A percentile compares a stretch with the other conserved stretches of the same genome.
Conservation (phyloP, 37 sponge, comb jelly and placozoan species). For the Geodia barretti region DNA sequence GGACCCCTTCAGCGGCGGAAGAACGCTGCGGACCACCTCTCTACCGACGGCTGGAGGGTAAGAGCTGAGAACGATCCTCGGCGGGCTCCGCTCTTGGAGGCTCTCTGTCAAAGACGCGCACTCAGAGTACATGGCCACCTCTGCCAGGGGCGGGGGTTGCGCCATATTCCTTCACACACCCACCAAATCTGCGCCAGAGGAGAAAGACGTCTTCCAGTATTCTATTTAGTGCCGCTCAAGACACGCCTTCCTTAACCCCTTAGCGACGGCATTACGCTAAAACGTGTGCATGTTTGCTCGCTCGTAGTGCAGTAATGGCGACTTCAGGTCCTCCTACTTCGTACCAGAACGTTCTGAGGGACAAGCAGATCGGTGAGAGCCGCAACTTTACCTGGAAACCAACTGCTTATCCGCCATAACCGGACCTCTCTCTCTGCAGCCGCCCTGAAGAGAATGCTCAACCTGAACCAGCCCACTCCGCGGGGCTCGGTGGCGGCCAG, state of each 20-base stretch:
- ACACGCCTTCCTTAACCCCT: neutral
- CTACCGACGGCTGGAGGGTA: constrained; percentile 36
- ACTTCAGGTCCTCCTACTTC: neutral
- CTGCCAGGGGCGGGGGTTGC: neutral
- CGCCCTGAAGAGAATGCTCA: constrained; percentile 77
- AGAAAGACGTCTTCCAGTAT: neutral
- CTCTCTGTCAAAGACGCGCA: constrained; percentile 62
- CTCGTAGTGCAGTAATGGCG: neutral
- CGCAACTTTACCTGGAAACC: neutral
- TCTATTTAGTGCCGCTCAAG: neutral
- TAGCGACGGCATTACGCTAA: neutral
- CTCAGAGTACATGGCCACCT: constrained; percentile 63
- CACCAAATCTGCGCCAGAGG: too few relatives aligned
- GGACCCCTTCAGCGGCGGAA: constrained; percentile 53
- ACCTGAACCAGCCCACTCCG: constrained; percentile 53
- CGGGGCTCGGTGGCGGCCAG: constrained; percentile 23
- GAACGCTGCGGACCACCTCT: constrained; percentile 62
- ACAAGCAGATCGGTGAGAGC: constrained; percentile 57
- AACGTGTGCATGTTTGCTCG: too few relatives aligned
- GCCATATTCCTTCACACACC: too few relatives aligned
- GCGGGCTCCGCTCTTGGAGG: neutral
- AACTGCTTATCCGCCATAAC: neutral
- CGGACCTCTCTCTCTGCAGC: constrained; percentile 31
- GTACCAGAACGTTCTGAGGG: constrained; percentile 51
- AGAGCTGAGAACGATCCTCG: constrained; percentile 37